phyloP scores from a whole-genome alignment of 2,113 vertebrate species.

The Tonatia bakeri region DNA sequence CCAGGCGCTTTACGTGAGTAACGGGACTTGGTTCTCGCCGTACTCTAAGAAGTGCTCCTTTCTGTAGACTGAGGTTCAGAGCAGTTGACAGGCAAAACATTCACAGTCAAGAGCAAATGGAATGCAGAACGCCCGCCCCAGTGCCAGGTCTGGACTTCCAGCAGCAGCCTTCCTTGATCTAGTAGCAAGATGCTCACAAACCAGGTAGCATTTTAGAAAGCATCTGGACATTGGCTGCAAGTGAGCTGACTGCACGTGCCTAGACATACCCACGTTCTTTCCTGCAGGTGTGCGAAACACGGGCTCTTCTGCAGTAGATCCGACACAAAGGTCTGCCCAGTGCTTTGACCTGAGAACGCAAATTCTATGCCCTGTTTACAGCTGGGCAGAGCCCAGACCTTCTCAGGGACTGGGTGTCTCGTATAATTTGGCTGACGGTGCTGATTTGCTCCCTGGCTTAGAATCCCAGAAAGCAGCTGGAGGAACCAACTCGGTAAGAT shows the following conservation, averaged over 20 bases:
- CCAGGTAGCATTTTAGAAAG: neutral
- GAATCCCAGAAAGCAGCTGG: neutral
- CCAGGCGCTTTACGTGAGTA: neutral
- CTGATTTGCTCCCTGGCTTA: neutral
- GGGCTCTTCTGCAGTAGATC: neutral
- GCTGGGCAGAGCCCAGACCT: neutral
- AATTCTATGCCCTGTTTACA: neutral
- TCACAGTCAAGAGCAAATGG: neutral
- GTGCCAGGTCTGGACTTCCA: neutral
- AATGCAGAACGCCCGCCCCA: neutral
- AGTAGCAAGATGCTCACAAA: neutral
- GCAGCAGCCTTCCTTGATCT: neutral
- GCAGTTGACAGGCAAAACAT: neutral
- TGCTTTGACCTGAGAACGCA: neutral
- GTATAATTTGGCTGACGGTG: neutral
- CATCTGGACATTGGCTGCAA: neutral
- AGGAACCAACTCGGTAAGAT: neutral
- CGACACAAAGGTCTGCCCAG: neutral
- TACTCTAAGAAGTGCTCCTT: neutral
- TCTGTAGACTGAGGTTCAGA: conserved; percentile 8
- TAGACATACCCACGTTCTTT: neutral
- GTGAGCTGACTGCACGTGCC: neutral
- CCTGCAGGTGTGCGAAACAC: neutral
- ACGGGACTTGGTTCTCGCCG: neutral
- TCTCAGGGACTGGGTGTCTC: neutral